Percentiles rank a stretch among this genome's conserved stretches.
Evolutionary conservation across 2,113 vertebrate genomes (phyloP).

Genomic region (Pachypanchax playfairii): DNA sequence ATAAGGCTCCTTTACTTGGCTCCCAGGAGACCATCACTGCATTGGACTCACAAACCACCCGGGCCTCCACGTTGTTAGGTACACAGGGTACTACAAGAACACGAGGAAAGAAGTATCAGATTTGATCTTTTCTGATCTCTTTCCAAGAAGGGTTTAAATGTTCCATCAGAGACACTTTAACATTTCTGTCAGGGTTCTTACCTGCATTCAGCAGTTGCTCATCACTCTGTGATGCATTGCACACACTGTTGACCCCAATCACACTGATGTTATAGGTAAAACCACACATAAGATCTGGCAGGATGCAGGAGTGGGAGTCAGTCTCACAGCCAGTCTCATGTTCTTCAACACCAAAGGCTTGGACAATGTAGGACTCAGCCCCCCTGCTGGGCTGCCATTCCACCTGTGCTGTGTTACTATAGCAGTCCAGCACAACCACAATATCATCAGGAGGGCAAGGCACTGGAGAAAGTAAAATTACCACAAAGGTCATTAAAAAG

Average conservation of each 20-base stretch:
- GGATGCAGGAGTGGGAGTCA: conserved; percentile 39
- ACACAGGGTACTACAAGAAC: conserved; percentile 72
- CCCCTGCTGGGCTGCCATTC: conserved; percentile 62
- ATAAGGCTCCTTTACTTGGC: conserved; percentile 68
- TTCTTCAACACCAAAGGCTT: conserved; percentile 58
- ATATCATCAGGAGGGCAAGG: conserved; percentile 72
- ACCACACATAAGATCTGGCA: conserved; percentile 71
- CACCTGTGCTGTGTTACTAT: conserved; percentile 57
- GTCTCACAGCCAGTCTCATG: conserved; percentile 57
- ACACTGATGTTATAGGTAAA: conserved; percentile 77
- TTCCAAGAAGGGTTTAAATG: not conserved
- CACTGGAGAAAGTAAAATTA: conserved; percentile 46
- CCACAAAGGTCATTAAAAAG: not conserved
- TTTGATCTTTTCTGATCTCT: no score
- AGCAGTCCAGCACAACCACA: conserved; percentile 51
- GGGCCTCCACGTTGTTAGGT: conserved; percentile 58
- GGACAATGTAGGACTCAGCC: conserved; percentile 69
- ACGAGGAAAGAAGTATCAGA: not conserved
- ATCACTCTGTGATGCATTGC: conserved; percentile 63
- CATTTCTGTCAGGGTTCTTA: conserved; percentile 24
- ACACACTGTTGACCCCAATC: conserved; percentile 56
- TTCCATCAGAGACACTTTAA: no score
- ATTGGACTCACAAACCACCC: conserved; percentile 64
- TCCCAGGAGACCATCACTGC: conserved; percentile 75
- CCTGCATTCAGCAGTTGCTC: conserved; percentile 62